Base-by-base conservation (phyloP, 2,888 invertebrate species). In the Aspidiotus rigidus region DNA sequence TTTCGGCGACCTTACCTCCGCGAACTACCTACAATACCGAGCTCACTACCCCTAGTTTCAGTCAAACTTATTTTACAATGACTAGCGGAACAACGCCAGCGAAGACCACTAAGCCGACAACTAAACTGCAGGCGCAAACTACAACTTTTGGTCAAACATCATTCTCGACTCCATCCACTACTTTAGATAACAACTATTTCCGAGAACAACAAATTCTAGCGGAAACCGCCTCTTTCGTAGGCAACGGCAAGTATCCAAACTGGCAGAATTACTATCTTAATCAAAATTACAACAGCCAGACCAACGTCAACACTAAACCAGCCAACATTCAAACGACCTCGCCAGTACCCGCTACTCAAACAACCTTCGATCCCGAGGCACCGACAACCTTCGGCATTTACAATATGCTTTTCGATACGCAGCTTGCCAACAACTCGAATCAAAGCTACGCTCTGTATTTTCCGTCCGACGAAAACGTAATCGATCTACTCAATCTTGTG, bases 151-250 rank as follows among this genome's bases (percentile, higher is more conserved):
- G 11, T n/a, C 28, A 28, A 28, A 28, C 28, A 28, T 49, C 49
- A 57, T 57, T 57, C 7, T 11, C 57, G 28, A 61, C 49, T 11
- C 17, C 16, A 6, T 11, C 16, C 7, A 17, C 59, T 1, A 28
- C 59, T 39, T 13, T 39, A 17, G 13, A 59, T 13, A 39, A 13
- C 13, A 39, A 59, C 28, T 16, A 59, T 39, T 62, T 62, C n/a
- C 62, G 62, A 71, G 88, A 89, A 77, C 83, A 83, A 75, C 89
- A 89, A 76, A 82, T 86, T 1, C 83, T 86, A 0, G 88, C 90
- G 9, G 90, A 90, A 78, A 85, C 87, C 8, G 87, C 88, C 0
- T 88, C 90, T 0, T 90, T 90, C 75, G 84, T 84, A 1, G 83
- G 84, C 54, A 77, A 78, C 16, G 76, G 76, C 15, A 77, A 76